Evolutionary conservation across 2,888 invertebrate species (phyloP).

Genomic region (Chalcis sispes): DNA sequence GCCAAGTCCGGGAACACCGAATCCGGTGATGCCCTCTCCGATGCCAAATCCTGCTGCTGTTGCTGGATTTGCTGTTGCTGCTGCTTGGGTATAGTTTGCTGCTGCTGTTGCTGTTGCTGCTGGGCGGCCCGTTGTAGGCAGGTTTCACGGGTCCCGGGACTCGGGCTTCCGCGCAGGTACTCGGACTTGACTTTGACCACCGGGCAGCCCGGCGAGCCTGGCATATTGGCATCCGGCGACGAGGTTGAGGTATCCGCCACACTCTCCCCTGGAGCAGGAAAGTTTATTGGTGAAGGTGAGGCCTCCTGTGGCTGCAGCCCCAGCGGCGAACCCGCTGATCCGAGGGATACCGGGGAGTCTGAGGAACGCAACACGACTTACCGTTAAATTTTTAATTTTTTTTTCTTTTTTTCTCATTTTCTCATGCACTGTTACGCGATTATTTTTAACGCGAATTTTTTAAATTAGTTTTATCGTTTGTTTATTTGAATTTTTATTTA

Average conservation of each 20-base stretch:
- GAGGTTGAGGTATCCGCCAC: constrained; percentile 95
- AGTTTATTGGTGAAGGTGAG: constrained; percentile 72
- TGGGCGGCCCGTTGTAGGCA: constrained; percentile 78
- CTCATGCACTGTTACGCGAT: neutral
- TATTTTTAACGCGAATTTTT: too few species aligned
- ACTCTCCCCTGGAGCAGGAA: constrained; percentile 86
- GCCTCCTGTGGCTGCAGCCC: constrained; percentile 73
- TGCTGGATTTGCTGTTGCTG: constrained; percentile 62
- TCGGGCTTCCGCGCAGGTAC: constrained; percentile 78
- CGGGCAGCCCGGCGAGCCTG: constrained; percentile 84
- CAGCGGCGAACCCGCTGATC: constrained; percentile 74
- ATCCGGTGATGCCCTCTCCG: constrained; percentile 79
- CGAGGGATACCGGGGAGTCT: constrained; percentile 75
- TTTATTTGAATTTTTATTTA: neutral
- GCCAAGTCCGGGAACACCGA: constrained; percentile 80
- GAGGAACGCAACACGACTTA: constrained; percentile 53
- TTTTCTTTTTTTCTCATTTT: neutral
- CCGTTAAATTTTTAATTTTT: constrained; percentile 1
- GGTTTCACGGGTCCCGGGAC: constrained; percentile 77
- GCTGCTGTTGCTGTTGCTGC: constrained; percentile 65
- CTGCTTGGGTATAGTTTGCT: constrained; percentile 59
- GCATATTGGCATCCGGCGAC: constrained; percentile 92
- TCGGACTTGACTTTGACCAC: constrained; percentile 74
- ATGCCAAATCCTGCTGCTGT: constrained; percentile 64
- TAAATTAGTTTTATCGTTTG: neutral